These are phyloP conservation scores for Colletes gigas DNA, from an alignment of 1,140 invertebrate species.

Conservation along the genomic window DNA sequence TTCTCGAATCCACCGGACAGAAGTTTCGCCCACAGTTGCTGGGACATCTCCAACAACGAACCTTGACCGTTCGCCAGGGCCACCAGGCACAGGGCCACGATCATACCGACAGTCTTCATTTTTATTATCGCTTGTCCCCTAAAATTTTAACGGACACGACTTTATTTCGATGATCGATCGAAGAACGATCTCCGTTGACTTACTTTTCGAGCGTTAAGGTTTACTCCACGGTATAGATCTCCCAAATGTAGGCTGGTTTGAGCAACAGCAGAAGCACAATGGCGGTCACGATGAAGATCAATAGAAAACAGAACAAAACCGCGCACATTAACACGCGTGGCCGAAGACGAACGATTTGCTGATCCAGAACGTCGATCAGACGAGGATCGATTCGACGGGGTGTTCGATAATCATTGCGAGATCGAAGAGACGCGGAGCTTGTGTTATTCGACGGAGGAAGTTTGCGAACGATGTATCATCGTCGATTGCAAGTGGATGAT, in stretches of 20 bases:
- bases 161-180: too few relatives aligned
- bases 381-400: not conserved
- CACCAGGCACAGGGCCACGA: not conserved
- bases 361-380: constrained; percentile 18
- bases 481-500: constrained; percentile 65
- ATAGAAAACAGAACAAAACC: constrained; percentile 64
- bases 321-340: constrained; percentile 64
- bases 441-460: not conserved
- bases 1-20: constrained; percentile 71
- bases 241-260: constrained; percentile 69
- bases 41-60: constrained; percentile 74
- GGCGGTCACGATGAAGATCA: constrained; percentile 66
- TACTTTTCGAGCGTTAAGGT: not conserved
- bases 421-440: too few relatives aligned
- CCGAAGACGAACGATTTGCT: not conserved
- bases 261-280: constrained; percentile 67
- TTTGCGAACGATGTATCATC: constrained; percentile 32
- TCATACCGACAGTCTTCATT: not conserved
- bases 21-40: constrained; percentile 71
- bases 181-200: not conserved
- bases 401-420: not conserved
- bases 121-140: not conserved
- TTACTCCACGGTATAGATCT: constrained; percentile 53
- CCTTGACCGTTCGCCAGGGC: constrained; percentile 44
- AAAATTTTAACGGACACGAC: too few relatives aligned